phyloP scores from a whole-genome alignment of 2,888 invertebrate genomes.

The Polymixis lichenea region DNA sequence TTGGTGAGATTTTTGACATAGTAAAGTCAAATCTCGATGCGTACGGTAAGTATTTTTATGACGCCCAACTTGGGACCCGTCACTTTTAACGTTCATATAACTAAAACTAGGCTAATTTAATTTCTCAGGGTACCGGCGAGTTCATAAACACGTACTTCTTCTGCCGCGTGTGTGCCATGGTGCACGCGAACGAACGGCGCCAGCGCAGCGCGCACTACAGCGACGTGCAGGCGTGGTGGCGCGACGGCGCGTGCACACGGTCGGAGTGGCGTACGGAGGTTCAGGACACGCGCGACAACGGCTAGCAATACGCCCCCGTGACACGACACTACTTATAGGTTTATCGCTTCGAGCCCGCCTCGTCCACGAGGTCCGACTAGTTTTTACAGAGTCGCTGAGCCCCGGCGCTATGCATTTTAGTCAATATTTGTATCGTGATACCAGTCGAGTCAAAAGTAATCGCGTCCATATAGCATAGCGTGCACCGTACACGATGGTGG shows the following conservation, averaged over 20 bases:
- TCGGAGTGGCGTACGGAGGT: conserved; percentile 79
- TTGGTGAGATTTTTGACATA: neutral
- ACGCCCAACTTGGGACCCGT: neutral
- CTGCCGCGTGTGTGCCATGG: conserved; percentile 96
- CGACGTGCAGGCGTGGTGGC: conserved; percentile 98
- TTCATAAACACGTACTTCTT: conserved; percentile 99
- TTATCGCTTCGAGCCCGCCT: conserved; percentile 54
- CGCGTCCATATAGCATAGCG: conserved; percentile 62
- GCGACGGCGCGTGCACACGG: conserved; percentile 93
- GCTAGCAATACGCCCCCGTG: conserved; percentile 53
- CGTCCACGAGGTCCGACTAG: conserved; percentile 31
- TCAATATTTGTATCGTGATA: conserved; percentile 53
- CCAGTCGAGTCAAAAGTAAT: conserved; percentile 55
- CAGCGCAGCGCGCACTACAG: conserved; percentile 91
- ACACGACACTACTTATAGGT: conserved; percentile 42
- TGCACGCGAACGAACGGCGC: conserved; percentile 92
- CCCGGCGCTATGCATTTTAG: conserved; percentile 40
- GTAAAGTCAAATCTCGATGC: no score
- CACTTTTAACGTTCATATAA: neutral
- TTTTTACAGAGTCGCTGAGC: conserved; percentile 46
- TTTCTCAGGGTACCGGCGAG: conserved; percentile 95
- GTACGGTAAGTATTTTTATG: neutral
- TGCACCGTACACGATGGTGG: conserved; percentile 43
- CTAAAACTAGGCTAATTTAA: neutral
- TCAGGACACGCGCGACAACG: conserved; percentile 68